Evolutionary conservation across 2,113 vertebrate genomes (phyloP), one percentile per base, ranked within the genome.

Genomic region (Paracanthobrama guichenoti): DNA sequence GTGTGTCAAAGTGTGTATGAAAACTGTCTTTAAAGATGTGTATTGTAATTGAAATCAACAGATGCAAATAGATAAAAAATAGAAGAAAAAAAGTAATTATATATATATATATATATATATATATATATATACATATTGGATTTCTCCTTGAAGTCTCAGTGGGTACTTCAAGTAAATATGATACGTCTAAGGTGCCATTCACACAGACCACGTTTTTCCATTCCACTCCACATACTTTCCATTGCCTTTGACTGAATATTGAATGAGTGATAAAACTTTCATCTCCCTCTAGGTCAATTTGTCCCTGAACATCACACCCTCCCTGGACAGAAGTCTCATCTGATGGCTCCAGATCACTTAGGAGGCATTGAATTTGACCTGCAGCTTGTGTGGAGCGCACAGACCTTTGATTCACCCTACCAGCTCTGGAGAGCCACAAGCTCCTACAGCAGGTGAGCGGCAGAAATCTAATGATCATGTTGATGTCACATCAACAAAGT

Each of bases 391-490:
- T 99, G 98, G 98, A 99, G 98, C 0, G 96, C 97, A 26, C 98
- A 98, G 90, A 97, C 96, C 5, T 99, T 99, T 0, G 98, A 99
- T 88, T 99, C 98, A 0, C 98, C 98, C 0, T 97, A 98, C 88
- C 98, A 99, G 88, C 95, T 99, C 83, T 99, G 98, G 98, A 96
- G 97, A 87, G 97, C 98, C 20, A 99, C 97, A 76, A 99, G 98
- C 89, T 97, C 98, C 55, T 99, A 98, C 73, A 99, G 96, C 95
- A 96, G 98, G 98, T 97, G 85, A 67, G 86, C 5, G 3, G 18
- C 22, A 12, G 8, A 24, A 3, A 2, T 35, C 35, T 24, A 20
- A 53, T 39, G 20, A 39, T 39, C 39, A 39, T 35, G 35, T 35
- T 4, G 4, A 7, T 13, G 9, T 57, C 6, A 31, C 50, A 8